Base-by-base conservation (phyloP, 2,888 invertebrate species). In the Phyllotreta cruciferae region DNA sequence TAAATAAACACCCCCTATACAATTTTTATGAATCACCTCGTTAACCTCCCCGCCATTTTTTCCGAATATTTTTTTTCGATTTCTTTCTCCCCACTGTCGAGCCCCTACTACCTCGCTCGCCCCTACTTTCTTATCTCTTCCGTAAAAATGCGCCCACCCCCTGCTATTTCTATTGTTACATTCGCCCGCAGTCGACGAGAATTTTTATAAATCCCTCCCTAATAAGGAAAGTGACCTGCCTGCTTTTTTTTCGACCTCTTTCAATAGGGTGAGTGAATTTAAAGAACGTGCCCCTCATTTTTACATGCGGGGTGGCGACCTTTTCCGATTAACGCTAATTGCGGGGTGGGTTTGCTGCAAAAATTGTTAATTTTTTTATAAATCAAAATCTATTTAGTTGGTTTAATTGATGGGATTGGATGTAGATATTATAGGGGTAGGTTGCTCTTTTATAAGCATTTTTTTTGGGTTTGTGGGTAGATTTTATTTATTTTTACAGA, bases 151-250 rank as follows among this genome's bases (percentile, higher is more conserved):
- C 65, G 60, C 66, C 69, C 70, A 68, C 72, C 73, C 72, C 69
- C 70, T 63, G 24, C 24, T n/a, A 11, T 11, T 52, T 37, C 14
- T 52, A 37, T 52, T 14, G 37, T 52, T 3, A 74, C 73, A 72
- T 70, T 54, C 64, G 60, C 64, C 69, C 69, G 68, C 72, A 72
- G 71, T 64, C 57, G 49, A 11, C 13, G 66, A 57, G 68, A 65
- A 72, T 73, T 75, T 73, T 74, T 73, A 63, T 71, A 74, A 73
- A 73, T 73, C 77, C 77, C 75, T 71, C 77, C 77, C 74, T 68
- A 64, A 70, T 69, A 71, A 73, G 68, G 70, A 71, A 71, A 71
- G 37, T 75, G 74, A 73, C 74, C 77, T 70, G 73, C 75, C 78
- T 71, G 72, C 67, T 73, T 71, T 71, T 68, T 72, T 74, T 73